Conservation (phyloP, 2,797 vertebrate species). For the Dallia pectoralis region DNA sequence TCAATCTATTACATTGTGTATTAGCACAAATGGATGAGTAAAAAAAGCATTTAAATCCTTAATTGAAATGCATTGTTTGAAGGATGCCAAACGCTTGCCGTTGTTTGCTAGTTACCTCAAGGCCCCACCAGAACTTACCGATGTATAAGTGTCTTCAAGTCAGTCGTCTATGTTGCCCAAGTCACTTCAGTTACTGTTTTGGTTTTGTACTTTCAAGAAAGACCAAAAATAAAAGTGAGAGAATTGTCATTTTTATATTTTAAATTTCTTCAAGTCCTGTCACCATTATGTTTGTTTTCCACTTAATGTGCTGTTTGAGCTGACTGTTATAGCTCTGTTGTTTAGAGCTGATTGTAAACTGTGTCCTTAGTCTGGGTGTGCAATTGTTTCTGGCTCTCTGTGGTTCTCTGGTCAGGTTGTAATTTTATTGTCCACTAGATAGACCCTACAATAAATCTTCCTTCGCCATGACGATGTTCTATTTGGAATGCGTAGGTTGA, state of each 20-base stretch:
- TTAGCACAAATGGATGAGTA: slow-evolving; percentile 69
- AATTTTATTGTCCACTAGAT: slow-evolving; percentile 17
- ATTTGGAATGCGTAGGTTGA: neutral
- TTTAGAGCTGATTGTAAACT: neutral
- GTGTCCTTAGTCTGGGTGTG: neutral
- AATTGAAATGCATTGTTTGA: slow-evolving; percentile 43
- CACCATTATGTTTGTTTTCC: neutral
- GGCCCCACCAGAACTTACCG: slow-evolving; percentile 60
- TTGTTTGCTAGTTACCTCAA: slow-evolving; percentile 64
- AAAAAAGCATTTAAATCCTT: slow-evolving; percentile 49
- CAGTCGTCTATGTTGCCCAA: slow-evolving; percentile 72
- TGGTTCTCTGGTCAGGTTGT: neutral
- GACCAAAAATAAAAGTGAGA: slow-evolving; percentile 75
- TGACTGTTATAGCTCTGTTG: neutral
- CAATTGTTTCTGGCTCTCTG: neutral
- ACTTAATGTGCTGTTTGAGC: neutral
- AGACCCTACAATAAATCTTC: neutral
- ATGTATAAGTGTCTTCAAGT: slow-evolving; percentile 66
- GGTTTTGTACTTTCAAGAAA: slow-evolving; percentile 80
- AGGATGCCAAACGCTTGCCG: slow-evolving; percentile 55
- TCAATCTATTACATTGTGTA: slow-evolving; percentile 29
- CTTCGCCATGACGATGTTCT: neutral
- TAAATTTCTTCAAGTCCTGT: neutral
- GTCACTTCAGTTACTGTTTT: slow-evolving; percentile 77
- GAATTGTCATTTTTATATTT: slow-evolving; percentile 20